A percentile compares a stretch with the other conserved stretches of the same genome.
Conservation (phyloP, 1,140 invertebrate genomes). For the Acromyrmex charruanus region DNA sequence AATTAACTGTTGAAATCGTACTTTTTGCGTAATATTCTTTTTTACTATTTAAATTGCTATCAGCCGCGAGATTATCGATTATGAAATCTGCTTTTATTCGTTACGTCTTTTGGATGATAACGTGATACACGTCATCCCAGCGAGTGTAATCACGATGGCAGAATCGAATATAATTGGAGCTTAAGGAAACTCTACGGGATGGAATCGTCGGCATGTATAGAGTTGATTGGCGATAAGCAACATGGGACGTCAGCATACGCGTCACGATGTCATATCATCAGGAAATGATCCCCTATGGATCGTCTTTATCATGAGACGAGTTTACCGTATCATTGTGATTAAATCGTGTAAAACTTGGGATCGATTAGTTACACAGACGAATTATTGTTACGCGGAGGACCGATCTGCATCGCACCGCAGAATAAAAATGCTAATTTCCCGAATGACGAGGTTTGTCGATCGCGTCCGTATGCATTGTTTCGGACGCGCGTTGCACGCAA, state of each 20-base stretch:
- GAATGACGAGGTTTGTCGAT: slow-evolving; percentile 30
- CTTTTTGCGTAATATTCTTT: neutral
- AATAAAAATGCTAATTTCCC: slow-evolving; percentile 53
- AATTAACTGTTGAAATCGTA: neutral
- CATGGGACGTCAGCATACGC: slow-evolving; percentile 16
- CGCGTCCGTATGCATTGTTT: slow-evolving; percentile 42
- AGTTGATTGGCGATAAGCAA: slow-evolving; percentile 42
- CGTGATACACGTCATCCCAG: slow-evolving; percentile 9
- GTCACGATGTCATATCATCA: slow-evolving; percentile 37
- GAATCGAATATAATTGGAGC: slow-evolving; percentile 24
- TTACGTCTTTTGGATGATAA: neutral
- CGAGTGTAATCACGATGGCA: neutral
- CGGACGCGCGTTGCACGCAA: slow-evolving; percentile 8
- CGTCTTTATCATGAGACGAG: neutral
- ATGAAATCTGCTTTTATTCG: neutral
- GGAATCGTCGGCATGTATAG: slow-evolving; percentile 11
- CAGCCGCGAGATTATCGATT: neutral
- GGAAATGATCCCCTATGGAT: slow-evolving; percentile 29
- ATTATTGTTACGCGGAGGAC: neutral
- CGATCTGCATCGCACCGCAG: neutral
- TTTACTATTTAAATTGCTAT: neutral
- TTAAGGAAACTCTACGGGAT: slow-evolving; percentile 24
- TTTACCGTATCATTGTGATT: slow-evolving; percentile 29
- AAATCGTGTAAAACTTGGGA: neutral
- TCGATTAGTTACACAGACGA: slow-evolving; percentile 1